Percentiles rank a stretch among this genome's conserved stretches.
Conservation (phyloP, 2,888 invertebrate species). For the Hipparchia semele region DNA sequence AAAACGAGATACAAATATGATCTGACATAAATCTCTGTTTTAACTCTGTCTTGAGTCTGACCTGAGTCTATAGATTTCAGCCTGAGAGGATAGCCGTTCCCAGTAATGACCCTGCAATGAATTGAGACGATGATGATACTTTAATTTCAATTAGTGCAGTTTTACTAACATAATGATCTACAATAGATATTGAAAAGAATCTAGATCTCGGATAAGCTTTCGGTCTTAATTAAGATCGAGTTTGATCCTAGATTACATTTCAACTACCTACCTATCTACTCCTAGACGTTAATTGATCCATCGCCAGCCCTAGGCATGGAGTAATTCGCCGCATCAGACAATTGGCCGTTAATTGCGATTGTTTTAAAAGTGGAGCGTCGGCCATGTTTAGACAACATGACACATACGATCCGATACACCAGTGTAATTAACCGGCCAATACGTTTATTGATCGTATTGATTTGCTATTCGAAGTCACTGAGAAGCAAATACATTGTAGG, state of each 20-base stretch:
- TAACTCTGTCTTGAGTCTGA: too few relatives aligned
- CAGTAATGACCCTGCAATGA: too few relatives aligned
- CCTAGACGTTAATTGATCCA: neutral
- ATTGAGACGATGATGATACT: neutral
- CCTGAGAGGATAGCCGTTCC: too few relatives aligned
- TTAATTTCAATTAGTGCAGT: too few relatives aligned
- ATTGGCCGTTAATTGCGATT: slow-evolving; percentile 73
- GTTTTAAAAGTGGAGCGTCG: slow-evolving; percentile 69
- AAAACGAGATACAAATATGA: too few relatives aligned
- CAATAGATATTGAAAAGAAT: neutral
- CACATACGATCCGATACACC: slow-evolving; percentile 35
- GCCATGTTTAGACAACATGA: slow-evolving; percentile 55
- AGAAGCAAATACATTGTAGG: too few relatives aligned
- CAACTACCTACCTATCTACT: too few relatives aligned
- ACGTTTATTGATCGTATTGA: slow-evolving; percentile 5
- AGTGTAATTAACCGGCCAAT: slow-evolving; percentile 24
- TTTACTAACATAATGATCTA: too few relatives aligned
- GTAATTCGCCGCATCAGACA: slow-evolving; percentile 52
- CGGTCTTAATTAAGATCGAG: neutral
- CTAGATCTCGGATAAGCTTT: neutral
- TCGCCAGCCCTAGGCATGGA: slow-evolving; percentile 33
- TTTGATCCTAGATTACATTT: slow-evolving; percentile 1
- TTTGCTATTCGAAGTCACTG: neutral
- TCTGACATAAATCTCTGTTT: too few relatives aligned
- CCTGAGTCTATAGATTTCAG: too few relatives aligned